Evolutionary conservation across 2,113 vertebrate genomes (phyloP).

Genomic region (Bettongia penicillata): DNA sequence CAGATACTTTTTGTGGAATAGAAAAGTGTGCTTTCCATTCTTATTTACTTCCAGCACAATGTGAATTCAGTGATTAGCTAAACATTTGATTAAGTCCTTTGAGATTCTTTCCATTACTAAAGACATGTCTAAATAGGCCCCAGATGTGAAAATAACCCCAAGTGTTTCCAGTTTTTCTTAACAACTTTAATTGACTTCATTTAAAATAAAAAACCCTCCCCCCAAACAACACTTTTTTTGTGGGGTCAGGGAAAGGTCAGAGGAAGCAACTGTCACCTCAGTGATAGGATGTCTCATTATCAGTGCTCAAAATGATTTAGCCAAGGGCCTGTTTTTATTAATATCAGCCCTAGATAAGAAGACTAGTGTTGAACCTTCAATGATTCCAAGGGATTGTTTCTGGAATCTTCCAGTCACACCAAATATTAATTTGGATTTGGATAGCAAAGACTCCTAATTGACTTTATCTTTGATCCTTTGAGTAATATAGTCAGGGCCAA

Average conservation of each 20-base stretch:
- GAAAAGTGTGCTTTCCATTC: neutral
- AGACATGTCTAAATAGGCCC: neutral
- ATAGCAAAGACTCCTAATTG: neutral
- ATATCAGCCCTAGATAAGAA: neutral
- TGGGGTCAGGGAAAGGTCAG: neutral
- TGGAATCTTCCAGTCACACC: neutral
- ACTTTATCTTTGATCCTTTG: neutral
- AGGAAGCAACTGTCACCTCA: neutral
- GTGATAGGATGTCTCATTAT: neutral
- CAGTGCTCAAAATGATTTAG: neutral
- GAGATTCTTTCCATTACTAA: neutral
- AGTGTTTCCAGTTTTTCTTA: neutral
- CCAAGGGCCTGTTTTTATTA: neutral
- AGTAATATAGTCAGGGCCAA: conserved; percentile 15
- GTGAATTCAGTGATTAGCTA: neutral
- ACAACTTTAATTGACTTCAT: neutral
- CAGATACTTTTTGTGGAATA: neutral
- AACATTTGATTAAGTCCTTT: neutral
- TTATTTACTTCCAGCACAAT: neutral
- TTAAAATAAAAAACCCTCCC: neutral
- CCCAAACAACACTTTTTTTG: neutral
- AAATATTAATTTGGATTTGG: neutral
- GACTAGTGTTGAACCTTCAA: neutral
- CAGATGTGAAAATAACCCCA: neutral
- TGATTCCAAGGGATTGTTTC: neutral